Evolutionary conservation across 2,113 vertebrate species (phyloP).

Genomic region (Corydoras maculifer): DNA sequence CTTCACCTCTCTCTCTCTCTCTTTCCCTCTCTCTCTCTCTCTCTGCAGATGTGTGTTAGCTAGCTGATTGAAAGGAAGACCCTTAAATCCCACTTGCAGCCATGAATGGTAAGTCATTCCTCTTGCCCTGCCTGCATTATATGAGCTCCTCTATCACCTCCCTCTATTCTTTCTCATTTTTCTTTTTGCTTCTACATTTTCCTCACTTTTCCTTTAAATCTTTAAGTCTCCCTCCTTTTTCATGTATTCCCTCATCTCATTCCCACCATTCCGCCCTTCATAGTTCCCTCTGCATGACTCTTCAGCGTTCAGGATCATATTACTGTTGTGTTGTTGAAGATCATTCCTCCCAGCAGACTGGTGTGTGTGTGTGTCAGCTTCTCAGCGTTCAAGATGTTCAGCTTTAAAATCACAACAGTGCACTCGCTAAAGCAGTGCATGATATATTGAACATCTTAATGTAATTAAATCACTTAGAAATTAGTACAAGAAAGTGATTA

Average conservation of each 20-base stretch:
- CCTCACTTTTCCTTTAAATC: neutral
- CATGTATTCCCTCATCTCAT: neutral
- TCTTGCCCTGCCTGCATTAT: too few species aligned
- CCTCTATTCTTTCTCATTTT: neutral
- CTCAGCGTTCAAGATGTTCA: too few species aligned
- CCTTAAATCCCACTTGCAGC: constrained; percentile 57
- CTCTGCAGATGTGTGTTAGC: constrained; percentile 54
- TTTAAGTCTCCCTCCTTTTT: neutral
- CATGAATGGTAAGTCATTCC: constrained; percentile 65
- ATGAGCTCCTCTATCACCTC: too few species aligned
- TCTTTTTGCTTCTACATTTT: neutral
- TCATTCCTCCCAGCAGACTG: too few species aligned
- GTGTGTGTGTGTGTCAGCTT: too few species aligned
- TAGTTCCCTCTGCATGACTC: neutral
- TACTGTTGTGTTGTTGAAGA: too few species aligned
- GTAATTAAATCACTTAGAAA: too few species aligned
- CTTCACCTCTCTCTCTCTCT: neutral
- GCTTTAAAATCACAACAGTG: too few species aligned
- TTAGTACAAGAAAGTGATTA: too few species aligned
- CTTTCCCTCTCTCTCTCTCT: constrained; percentile 31
- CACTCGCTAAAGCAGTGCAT: too few species aligned
- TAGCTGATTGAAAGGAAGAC: constrained; percentile 55
- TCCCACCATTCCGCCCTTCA: neutral
- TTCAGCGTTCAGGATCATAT: too few species aligned
- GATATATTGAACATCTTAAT: too few species aligned